These are phyloP conservation scores for Meloidogyne exigua DNA, from an alignment of 1,140 invertebrate species.

Conservation along the genomic window DNA sequence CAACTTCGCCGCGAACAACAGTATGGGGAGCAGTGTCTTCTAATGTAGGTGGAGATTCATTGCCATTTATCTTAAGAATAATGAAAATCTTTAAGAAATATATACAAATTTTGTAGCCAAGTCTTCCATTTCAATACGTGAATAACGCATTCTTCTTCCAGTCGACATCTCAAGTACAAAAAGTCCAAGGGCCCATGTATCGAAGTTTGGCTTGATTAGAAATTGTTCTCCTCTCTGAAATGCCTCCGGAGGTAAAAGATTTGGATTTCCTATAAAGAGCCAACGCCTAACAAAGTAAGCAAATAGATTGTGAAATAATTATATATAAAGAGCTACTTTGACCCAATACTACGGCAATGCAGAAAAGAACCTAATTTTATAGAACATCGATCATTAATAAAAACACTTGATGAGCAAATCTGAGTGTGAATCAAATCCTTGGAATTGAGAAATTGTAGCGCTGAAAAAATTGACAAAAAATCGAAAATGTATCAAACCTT, in stretches of 20 bases:
- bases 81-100: background rate
- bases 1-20: background rate
- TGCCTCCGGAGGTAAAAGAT: constrained; percentile 18
- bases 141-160: constrained; percentile 16
- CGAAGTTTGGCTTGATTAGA: constrained; percentile 6
- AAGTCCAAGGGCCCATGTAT: constrained; percentile 21
- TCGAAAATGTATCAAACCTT: background rate
- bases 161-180: constrained; percentile 29
- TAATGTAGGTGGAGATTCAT: constrained; percentile 8
- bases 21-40: constrained; percentile 19
- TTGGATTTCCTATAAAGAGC: constrained; percentile 19
- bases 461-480: background rate
- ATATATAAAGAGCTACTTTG: background rate
- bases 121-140: constrained; percentile 9
- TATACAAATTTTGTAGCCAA: constrained; percentile 13
- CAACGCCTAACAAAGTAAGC: background rate
- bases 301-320: background rate
- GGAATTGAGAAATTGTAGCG: constrained; percentile 12
- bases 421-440: constrained; percentile 15
- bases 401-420: constrained; percentile 14
- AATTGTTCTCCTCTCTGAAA: background rate
- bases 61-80: constrained; percentile 7
- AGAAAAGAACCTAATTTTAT: constrained; percentile 19
- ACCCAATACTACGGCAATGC: constrained; percentile 14
- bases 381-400: constrained; percentile 15